These are phyloP conservation scores for Melanogrammus aeglefinus DNA, from an alignment of 2,797 vertebrate genomes.

Conservation along the genomic window DNA sequence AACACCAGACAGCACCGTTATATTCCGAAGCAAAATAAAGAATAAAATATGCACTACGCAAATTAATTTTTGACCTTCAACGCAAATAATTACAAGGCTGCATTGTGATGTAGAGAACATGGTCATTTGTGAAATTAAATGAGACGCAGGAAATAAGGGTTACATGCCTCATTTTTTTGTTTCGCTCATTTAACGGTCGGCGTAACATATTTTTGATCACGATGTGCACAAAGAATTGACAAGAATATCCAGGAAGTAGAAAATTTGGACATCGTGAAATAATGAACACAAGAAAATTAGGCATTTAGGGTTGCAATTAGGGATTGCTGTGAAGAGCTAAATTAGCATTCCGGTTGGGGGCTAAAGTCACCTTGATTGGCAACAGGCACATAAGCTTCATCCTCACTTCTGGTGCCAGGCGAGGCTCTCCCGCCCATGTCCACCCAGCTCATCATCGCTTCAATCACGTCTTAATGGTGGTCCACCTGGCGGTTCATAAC, in stretches of 20 bases:
- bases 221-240: not conserved
- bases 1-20: not conserved
- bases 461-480: constrained; percentile 95
- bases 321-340: not conserved
- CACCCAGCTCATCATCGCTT: constrained; percentile 89
- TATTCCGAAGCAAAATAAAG: not conserved
- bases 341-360: not conserved
- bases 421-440: constrained; percentile 83
- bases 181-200: not conserved
- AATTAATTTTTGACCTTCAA: not conserved
- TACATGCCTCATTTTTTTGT: no score
- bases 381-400: constrained; percentile 80
- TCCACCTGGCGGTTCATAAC: constrained; percentile 77
- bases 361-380: constrained; percentile 81
- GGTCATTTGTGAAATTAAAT: constrained; percentile 5
- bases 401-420: constrained; percentile 90
- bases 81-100: not conserved
- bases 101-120: not conserved
- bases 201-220: not conserved
- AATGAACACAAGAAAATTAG: not conserved
- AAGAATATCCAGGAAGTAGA: not conserved
- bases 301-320: not conserved
- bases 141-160: not conserved
- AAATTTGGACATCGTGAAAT: constrained; percentile 6
- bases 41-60: not conserved